Evolutionary conservation across 2,113 vertebrate genomes (phyloP).

Genomic region (Eolophus roseicapilla): DNA sequence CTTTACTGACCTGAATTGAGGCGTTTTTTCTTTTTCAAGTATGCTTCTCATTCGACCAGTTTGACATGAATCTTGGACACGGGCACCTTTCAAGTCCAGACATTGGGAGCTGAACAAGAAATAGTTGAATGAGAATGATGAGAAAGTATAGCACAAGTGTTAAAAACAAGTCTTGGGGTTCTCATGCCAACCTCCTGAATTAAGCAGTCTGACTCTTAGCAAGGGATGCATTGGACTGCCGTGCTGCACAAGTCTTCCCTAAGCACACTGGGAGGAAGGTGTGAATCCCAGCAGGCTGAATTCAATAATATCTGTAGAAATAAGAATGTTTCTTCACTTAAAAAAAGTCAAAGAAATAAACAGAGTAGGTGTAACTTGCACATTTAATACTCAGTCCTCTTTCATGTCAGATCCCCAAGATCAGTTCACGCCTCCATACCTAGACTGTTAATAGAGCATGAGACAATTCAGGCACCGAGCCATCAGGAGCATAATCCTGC

Average conservation of each 20-base stretch:
- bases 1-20: neutral
- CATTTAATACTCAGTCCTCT: neutral
- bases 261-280: neutral
- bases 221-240: accelerated
- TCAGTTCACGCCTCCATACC: neutral
- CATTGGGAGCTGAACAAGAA: neutral
- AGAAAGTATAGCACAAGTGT: neutral
- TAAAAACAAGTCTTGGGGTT: neutral
- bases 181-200: neutral
- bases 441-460: constrained; percentile 37
- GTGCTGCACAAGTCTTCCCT: neutral
- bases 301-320: neutral
- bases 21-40: neutral
- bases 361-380: neutral
- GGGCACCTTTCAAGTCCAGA: neutral
- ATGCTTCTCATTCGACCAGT: neutral
- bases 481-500: constrained; percentile 35
- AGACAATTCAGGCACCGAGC: neutral
- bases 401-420: neutral
- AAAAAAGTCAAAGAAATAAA: neutral
- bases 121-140: neutral
- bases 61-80: neutral
- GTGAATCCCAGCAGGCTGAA: neutral
- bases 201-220: neutral
- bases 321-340: neutral